A percentile compares a stretch with the other conserved stretches of the same genome.
phyloP scores from a whole-genome alignment of 2,113 vertebrate genomes.

The Uria aalge region DNA sequence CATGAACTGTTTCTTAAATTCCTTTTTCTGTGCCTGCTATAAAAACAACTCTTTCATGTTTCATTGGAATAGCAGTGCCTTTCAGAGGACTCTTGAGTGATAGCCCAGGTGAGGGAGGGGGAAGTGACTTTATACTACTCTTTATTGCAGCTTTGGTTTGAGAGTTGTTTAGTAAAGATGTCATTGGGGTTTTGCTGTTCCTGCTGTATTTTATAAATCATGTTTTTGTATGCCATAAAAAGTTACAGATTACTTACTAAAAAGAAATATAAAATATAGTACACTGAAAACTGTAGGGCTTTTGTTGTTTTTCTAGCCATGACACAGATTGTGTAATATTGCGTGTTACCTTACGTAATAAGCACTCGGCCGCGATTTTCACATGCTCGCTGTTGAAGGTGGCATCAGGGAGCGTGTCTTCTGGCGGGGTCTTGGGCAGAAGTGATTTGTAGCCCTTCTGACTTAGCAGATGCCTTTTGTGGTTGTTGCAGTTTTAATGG shows the following conservation, averaged over 20 bases:
- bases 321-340: not conserved
- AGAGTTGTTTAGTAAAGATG: not conserved
- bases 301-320: not conserved
- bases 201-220: not conserved
- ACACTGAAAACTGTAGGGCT: not conserved
- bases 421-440: not conserved
- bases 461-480: not conserved
- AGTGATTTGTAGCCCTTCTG: not conserved
- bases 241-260: not conserved
- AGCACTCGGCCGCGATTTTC: not conserved
- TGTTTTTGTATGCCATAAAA: not conserved
- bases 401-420: rapidly evolving
- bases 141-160: not conserved
- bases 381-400: not conserved
- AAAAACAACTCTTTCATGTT: not conserved
- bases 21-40: not conserved
- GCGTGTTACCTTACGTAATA: not conserved
- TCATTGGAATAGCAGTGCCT: not conserved
- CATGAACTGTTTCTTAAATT: not conserved
- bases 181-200: not conserved
- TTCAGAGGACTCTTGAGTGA: not conserved
- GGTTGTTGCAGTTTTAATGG: not conserved
- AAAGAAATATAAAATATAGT: rapidly evolving
- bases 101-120: not conserved
- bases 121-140: not conserved